Conservation (phyloP, 2,888 invertebrate species). For the Glaucopsyche alexis region DNA sequence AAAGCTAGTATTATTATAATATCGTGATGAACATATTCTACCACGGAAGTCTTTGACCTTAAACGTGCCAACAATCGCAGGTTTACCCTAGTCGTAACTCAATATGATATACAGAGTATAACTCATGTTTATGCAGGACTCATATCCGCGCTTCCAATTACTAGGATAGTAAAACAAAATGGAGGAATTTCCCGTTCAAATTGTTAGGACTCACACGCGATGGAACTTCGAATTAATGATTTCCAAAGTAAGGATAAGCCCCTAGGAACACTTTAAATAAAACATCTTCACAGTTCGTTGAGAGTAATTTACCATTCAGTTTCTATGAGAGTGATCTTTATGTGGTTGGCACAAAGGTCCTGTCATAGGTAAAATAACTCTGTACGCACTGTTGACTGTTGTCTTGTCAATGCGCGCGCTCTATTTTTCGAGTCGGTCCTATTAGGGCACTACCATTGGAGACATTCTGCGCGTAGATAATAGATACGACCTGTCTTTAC, state of each 20-base stretch:
- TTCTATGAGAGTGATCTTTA: no score
- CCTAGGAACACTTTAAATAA: not conserved
- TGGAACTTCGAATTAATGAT: not conserved
- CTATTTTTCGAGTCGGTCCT: no score
- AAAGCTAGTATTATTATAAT: no score
- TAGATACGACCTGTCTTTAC: not conserved
- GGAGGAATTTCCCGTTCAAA: slow-evolving; percentile 1
- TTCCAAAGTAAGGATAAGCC: not conserved
- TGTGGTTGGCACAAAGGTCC: no score
- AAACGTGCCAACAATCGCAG: not conserved
- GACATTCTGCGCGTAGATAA: not conserved
- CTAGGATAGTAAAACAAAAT: slow-evolving; percentile 1
- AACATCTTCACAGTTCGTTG: no score
- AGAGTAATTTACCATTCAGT: no score
- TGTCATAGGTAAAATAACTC: no score
- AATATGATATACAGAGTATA: not conserved
- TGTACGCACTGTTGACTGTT: no score
- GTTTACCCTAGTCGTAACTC: not conserved
- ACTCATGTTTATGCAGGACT: not conserved
- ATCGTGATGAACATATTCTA: not conserved
- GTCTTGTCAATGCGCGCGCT: no score
- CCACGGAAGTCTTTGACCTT: not conserved
- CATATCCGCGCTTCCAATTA: slow-evolving; percentile 1
- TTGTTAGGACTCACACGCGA: slow-evolving; percentile 10
- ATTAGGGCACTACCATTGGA: not conserved